Percentiles rank a stretch among this genome's conserved stretches.
Conservation (phyloP, 2,888 invertebrate species). For the Scrobipalpa costella region DNA sequence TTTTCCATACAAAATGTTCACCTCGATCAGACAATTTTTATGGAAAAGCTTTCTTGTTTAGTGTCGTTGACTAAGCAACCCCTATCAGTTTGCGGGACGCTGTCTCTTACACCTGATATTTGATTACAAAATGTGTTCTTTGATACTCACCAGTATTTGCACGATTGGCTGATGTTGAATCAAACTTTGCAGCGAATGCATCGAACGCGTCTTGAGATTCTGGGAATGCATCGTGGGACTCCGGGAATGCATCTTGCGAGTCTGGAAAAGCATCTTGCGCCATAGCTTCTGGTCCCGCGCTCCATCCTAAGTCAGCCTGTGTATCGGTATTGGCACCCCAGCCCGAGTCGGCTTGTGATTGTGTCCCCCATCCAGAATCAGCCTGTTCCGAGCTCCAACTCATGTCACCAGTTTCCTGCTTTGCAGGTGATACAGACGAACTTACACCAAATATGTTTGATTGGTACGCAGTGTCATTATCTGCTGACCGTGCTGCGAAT, state of each 20-base stretch:
- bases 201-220: conserved; percentile 84
- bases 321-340: conserved; percentile 5
- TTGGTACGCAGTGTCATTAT: conserved; percentile 1
- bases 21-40: too few species aligned
- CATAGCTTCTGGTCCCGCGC: conserved; percentile 51
- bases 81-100: too few species aligned
- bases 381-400: conserved; percentile 16
- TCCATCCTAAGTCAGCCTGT: conserved; percentile 54
- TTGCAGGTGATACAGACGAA: conserved; percentile 4
- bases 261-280: conserved; percentile 56
- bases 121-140: too few species aligned
- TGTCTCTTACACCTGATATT: conserved; percentile 9
- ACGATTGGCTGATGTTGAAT: conserved; percentile 81
- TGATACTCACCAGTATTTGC: conserved; percentile 57
- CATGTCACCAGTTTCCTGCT: conserved; percentile 28
- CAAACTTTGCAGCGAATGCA: conserved; percentile 94
- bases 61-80: too few species aligned
- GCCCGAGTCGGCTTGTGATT: neutral
- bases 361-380: neutral
- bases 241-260: conserved; percentile 55
- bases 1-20: too few species aligned
- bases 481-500: neutral
- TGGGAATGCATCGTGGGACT: conserved; percentile 55
- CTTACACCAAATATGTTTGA: conserved; percentile 43
- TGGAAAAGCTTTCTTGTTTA: too few species aligned